Conservation (phyloP, 2,797 vertebrate genomes). For the Erethizon dorsatum region DNA sequence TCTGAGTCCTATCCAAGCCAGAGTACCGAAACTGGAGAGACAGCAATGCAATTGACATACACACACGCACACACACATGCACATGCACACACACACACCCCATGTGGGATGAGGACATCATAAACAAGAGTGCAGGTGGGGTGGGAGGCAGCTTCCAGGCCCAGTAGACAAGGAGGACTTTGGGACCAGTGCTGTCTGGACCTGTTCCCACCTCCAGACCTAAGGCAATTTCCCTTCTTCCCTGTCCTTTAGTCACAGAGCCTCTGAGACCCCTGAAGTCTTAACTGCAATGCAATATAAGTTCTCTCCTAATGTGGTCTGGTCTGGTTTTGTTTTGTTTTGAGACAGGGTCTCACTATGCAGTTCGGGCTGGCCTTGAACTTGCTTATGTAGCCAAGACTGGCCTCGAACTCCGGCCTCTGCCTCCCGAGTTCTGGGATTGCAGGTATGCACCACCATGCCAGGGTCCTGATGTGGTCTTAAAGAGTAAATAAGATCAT, state of each 20-base stretch:
- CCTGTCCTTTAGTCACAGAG: background rate
- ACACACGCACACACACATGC: background rate
- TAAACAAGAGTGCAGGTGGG: background rate
- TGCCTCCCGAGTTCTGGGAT: background rate
- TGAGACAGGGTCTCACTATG: no score
- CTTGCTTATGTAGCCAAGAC: background rate
- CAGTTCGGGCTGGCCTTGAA: no score
- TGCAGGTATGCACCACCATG: background rate
- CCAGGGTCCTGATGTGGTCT: background rate
- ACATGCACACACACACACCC: background rate
- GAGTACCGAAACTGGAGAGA: background rate
- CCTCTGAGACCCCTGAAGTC: background rate
- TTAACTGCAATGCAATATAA: background rate
- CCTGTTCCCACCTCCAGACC: background rate
- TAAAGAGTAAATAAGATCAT: background rate
- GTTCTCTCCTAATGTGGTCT: background rate
- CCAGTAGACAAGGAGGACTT: background rate
- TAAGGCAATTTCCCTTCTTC: background rate
- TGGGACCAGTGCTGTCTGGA: no score
- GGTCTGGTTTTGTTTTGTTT: no score
- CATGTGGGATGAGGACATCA: background rate
- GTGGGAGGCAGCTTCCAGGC: background rate
- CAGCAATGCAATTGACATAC: background rate
- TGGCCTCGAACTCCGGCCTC: background rate
- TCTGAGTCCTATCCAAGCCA: background rate